These are phyloP conservation scores for Andrena cerasifolii DNA, from an alignment of 1,140 invertebrate species.

Conservation along the genomic window DNA sequence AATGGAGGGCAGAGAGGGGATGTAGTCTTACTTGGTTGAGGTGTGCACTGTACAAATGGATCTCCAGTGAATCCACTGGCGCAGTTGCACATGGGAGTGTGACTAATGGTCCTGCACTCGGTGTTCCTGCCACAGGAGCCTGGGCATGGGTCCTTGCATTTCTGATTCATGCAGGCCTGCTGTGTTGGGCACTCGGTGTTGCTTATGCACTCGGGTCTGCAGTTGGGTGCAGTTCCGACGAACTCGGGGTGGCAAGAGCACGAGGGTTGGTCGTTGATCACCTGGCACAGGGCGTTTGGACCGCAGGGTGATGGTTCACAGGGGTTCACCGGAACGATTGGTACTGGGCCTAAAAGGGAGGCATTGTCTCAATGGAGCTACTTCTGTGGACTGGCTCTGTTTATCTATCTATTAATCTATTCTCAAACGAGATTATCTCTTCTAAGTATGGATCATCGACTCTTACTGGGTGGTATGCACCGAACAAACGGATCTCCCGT, in stretches of 20 bases:
- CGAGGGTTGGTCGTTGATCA: slow-evolving; percentile 80
- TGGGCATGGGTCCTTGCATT: slow-evolving; percentile 83
- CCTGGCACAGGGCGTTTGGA: slow-evolving; percentile 82
- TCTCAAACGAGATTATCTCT: no score
- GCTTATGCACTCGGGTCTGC: slow-evolving; percentile 81
- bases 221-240: slow-evolving; percentile 80
- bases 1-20: no score
- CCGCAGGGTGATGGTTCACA: slow-evolving; percentile 85
- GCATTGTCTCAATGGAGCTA: background rate
- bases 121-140: slow-evolving; percentile 84
- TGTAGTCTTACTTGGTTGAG: slow-evolving; percentile 75
- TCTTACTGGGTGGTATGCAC: slow-evolving; percentile 82
- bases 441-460: background rate
- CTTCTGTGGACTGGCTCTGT: no score
- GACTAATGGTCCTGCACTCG: slow-evolving; percentile 83
- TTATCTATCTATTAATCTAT: no score
- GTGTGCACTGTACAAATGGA: slow-evolving; percentile 81
- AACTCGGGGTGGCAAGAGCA: slow-evolving; percentile 82
- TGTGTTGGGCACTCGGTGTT: slow-evolving; percentile 83
- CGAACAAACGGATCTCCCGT: slow-evolving; percentile 85
- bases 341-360: slow-evolving; percentile 55
- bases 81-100: slow-evolving; percentile 84
- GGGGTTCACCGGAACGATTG: slow-evolving; percentile 76
- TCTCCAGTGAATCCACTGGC: slow-evolving; percentile 82
- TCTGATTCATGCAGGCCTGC: slow-evolving; percentile 83